Evolutionary conservation across 1,140 invertebrate species (phyloP), one percentile per base, ranked within the genome.

Genomic region (Drosophila varians): DNA sequence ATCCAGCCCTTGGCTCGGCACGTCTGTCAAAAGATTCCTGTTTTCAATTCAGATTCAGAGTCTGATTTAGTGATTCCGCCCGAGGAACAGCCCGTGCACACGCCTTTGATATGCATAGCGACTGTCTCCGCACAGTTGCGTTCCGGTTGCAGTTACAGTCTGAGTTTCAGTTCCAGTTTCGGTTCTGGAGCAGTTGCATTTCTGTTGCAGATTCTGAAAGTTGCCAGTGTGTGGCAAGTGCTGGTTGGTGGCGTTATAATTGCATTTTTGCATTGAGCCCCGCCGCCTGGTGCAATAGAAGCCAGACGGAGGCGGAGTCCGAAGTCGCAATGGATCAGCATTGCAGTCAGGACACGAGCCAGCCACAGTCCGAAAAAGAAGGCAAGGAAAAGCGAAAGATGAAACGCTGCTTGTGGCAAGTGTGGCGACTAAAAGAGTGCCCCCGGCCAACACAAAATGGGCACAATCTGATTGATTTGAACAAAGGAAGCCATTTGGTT

Each of bases 241-340:
- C 56, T 14, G 46, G 31, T 42, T 61, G 42, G 31, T 7, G 40
- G 40, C 48, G 68, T 47, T 68, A 73, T 68, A 82, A 80, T 80
- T 80, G 77, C 77, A 74, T 82, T 82, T 82, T 72, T 82, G n/a
- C n/a, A n/a, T n/a, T n/a, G 4, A 38, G 73, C 61, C 49, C 68
- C 40, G 28, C 28, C 21, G 46, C 54, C 53, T 42, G 21, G 28
- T 48, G 47, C 21, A 6, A 23, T 14, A 4, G 38, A 43, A 26
- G 31, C 11, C 26, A 26, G 9, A 56, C 19, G n/a, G 46, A 57
- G 7, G 7, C 28, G 21, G 18, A 53, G 26, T 48, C 21, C 23
- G 11, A 18, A 54, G 51, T 61, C 57, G 34, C 23, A 16, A 60
- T 8, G 36, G 61, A 66, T 54, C 28, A 12, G 58, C 8, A 43